Conservation (phyloP, 2,113 vertebrate genomes). For the Xiphophorus maculatus region DNA sequence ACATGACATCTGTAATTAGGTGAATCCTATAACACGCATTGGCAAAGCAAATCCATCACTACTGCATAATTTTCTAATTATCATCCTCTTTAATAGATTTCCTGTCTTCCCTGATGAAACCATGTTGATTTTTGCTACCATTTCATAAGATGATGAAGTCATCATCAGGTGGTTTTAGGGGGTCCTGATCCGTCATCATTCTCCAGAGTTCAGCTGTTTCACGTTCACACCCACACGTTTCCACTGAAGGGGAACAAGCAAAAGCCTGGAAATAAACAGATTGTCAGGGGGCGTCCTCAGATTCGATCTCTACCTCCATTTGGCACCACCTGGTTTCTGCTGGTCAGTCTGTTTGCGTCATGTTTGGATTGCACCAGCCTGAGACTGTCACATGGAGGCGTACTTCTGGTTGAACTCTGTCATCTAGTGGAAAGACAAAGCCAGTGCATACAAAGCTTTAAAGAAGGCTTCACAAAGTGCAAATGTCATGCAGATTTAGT, state of each 20-base stretch:
- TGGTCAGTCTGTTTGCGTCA: slow-evolving; percentile 10
- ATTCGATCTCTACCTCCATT: slow-evolving; percentile 52
- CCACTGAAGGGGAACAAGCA: slow-evolving; percentile 1
- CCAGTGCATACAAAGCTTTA: slow-evolving; percentile 1
- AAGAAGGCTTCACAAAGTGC: neutral
- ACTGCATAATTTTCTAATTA: neutral
- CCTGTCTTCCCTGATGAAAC: neutral
- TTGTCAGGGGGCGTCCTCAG: slow-evolving; percentile 21
- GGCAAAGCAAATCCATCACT: neutral
- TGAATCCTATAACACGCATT: neutral
- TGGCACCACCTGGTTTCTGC: slow-evolving; percentile 34
- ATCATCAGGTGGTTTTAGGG: slow-evolving; percentile 19
- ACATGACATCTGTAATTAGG: too few relatives aligned
- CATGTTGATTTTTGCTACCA: neutral
- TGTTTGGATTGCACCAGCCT: too few relatives aligned
- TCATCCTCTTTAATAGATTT: neutral
- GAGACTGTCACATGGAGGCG: too few relatives aligned
- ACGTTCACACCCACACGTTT: neutral
- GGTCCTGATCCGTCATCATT: neutral
- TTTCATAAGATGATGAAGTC: neutral
- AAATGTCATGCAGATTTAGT: too few relatives aligned
- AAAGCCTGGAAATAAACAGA: slow-evolving; percentile 22
- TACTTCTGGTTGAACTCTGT: slow-evolving; percentile 17
- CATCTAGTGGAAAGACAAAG: slow-evolving; percentile 50
- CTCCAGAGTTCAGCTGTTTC: slow-evolving; percentile 19